Percentiles rank a stretch among this genome's conserved stretches.
Evolutionary conservation across 1,140 invertebrate genomes (phyloP).

Genomic region (Pissodes strobi): DNA sequence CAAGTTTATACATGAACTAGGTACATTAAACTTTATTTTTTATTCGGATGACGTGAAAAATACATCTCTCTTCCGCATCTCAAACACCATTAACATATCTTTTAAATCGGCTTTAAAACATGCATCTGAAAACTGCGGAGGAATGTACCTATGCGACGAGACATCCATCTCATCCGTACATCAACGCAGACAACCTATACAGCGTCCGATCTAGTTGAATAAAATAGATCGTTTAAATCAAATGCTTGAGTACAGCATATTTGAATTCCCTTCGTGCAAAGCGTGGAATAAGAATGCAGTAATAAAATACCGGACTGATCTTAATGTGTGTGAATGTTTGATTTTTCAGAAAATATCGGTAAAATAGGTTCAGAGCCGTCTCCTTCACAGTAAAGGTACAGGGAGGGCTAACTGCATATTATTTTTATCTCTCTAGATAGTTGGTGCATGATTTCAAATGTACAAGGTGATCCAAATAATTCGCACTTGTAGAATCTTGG

Average conservation of each 20-base stretch:
- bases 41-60: too few relatives aligned
- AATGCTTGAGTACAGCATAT: slow-evolving; percentile 35
- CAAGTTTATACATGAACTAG: too few relatives aligned
- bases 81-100: slow-evolving; percentile 20
- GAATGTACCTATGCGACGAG: slow-evolving; percentile 6
- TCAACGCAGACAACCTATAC: slow-evolving; percentile 22
- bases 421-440: too few relatives aligned
- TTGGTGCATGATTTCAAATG: too few relatives aligned
- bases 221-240: slow-evolving; percentile 33
- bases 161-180: slow-evolving; percentile 28
- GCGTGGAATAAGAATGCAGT: slow-evolving; percentile 51
- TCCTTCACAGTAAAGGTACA: too few relatives aligned
- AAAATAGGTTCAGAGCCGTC: too few relatives aligned
- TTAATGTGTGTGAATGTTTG: slow-evolving; percentile 47
- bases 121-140: slow-evolving; percentile 9
- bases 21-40: too few relatives aligned
- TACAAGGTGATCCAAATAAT: too few relatives aligned
- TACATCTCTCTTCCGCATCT: slow-evolving; percentile 17
- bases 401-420: too few relatives aligned
- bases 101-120: slow-evolving; percentile 22
- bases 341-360: slow-evolving; percentile 4
- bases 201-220: slow-evolving; percentile 32
- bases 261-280: slow-evolving; percentile 46
- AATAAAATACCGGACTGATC: slow-evolving; percentile 46
- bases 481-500: too few relatives aligned